Evolutionary conservation across 2,797 vertebrate species (phyloP).

Genomic region (Clarias laeviceps): DNA sequence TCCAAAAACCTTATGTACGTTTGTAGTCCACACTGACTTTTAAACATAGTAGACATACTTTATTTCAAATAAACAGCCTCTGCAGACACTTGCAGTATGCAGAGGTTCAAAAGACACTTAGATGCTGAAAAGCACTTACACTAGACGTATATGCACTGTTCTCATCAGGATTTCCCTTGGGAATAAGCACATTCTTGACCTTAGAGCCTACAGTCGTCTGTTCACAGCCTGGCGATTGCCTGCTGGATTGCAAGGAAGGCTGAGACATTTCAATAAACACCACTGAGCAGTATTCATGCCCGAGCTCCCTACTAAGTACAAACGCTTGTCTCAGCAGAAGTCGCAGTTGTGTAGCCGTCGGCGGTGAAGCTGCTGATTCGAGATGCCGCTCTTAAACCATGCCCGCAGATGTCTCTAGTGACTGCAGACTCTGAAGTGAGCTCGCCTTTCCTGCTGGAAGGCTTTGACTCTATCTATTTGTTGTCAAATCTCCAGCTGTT

Average conservation of each 20-base stretch:
- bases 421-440: slow-evolving; percentile 37
- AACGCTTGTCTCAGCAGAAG: slow-evolving; percentile 26
- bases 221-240: background rate
- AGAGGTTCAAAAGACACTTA: background rate
- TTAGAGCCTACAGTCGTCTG: background rate
- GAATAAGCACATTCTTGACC: slow-evolving; percentile 8
- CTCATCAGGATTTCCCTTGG: background rate
- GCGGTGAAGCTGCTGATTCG: slow-evolving; percentile 20
- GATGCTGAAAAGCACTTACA: background rate
- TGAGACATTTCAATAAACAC: slow-evolving; percentile 18
- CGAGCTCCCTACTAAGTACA: slow-evolving; percentile 11
- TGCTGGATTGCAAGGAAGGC: background rate
- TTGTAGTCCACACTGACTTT: background rate
- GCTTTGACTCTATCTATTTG: slow-evolving; percentile 5
- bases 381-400: slow-evolving; percentile 19
- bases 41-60: background rate
- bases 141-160: background rate
- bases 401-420: slow-evolving; percentile 30
- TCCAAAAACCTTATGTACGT: background rate
- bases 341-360: slow-evolving; percentile 17
- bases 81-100: background rate
- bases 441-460: slow-evolving; percentile 21
- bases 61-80: too few species aligned
- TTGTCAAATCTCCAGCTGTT: slow-evolving; percentile 32
- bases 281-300: background rate